Percentiles rank a stretch among this genome's conserved stretches.
phyloP scores from a whole-genome alignment of 1,140 invertebrate genomes.

The Oryctes rhinoceros region DNA sequence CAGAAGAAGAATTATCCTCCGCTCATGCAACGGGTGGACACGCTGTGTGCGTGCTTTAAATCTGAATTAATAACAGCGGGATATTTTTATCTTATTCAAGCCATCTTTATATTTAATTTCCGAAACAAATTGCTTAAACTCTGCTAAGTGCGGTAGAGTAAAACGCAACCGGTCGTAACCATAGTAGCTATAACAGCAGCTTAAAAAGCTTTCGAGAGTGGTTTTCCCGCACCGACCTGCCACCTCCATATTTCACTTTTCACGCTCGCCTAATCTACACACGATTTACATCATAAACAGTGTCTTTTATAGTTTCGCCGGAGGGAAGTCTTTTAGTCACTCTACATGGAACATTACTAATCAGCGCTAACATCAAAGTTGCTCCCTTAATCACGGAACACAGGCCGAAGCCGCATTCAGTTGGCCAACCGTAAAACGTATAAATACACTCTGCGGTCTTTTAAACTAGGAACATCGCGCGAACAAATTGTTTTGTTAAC shows the following conservation, averaged over 20 bases:
- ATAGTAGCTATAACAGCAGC: background rate
- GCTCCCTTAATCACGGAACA: constrained; percentile 7
- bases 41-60: too few relatives aligned
- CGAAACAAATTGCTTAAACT: background rate
- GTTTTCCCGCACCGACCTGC: background rate
- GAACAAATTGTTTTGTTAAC: constrained; percentile 30
- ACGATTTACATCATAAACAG: constrained; percentile 31
- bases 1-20: too few relatives aligned
- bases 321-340: background rate
- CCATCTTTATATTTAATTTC: background rate
- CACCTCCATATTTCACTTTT: constrained; percentile 25
- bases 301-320: constrained; percentile 23
- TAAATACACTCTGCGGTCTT: constrained; percentile 24
- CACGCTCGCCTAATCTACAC: constrained; percentile 31
- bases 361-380: constrained; percentile 31
- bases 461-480: constrained; percentile 1
- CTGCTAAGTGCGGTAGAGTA: background rate
- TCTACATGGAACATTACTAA: constrained; percentile 22
- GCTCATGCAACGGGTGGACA: too few relatives aligned
- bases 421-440: constrained; percentile 34
- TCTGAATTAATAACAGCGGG: too few relatives aligned
- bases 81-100: background rate
- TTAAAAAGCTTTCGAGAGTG: background rate
- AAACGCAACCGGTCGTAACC: background rate
- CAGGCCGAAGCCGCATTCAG: background rate